These are phyloP conservation scores for Dermochelys coriacea DNA, from an alignment of 2,797 vertebrate species.

Conservation along the genomic window DNA sequence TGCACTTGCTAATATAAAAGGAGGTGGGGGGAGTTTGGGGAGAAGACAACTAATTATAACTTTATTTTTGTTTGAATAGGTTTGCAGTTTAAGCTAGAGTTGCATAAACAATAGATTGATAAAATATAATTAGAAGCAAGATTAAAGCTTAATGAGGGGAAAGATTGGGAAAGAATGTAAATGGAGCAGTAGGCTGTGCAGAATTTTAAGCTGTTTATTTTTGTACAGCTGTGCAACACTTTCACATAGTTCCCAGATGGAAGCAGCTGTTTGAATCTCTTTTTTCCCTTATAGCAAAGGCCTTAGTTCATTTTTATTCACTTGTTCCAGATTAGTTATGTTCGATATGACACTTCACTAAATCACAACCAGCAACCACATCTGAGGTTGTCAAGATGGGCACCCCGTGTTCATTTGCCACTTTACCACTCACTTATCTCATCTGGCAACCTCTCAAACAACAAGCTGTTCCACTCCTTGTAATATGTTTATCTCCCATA, in stretches of 20 bases:
- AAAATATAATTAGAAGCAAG: slow-evolving; percentile 85
- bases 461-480: slow-evolving; percentile 77
- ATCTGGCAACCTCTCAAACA: slow-evolving; percentile 77
- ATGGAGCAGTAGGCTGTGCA: slow-evolving; percentile 72
- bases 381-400: slow-evolving; percentile 57
- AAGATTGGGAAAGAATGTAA: slow-evolving; percentile 83
- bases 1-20: slow-evolving; percentile 74
- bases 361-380: slow-evolving; percentile 33
- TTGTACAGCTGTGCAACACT: slow-evolving; percentile 84
- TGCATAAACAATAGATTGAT: slow-evolving; percentile 82
- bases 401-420: slow-evolving; percentile 63
- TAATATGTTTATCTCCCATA: slow-evolving; percentile 80
- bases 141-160: slow-evolving; percentile 85
- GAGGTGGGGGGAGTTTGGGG: slow-evolving; percentile 26
- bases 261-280: slow-evolving; percentile 75
- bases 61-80: slow-evolving; percentile 85
- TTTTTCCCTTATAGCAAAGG: too few relatives aligned
- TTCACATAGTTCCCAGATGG: slow-evolving; percentile 84
- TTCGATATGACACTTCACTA: slow-evolving; percentile 68
- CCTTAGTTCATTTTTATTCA: slow-evolving; percentile 73
- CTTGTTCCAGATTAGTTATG: slow-evolving; percentile 75
- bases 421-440: slow-evolving; percentile 80
- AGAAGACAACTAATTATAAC: slow-evolving; percentile 79
- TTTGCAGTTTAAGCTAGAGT: slow-evolving; percentile 84
- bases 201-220: slow-evolving; percentile 85